Evolutionary conservation across 1,140 invertebrate genomes (phyloP), one percentile per base, ranked within the genome.

Genomic region (Brachionus rubens): DNA sequence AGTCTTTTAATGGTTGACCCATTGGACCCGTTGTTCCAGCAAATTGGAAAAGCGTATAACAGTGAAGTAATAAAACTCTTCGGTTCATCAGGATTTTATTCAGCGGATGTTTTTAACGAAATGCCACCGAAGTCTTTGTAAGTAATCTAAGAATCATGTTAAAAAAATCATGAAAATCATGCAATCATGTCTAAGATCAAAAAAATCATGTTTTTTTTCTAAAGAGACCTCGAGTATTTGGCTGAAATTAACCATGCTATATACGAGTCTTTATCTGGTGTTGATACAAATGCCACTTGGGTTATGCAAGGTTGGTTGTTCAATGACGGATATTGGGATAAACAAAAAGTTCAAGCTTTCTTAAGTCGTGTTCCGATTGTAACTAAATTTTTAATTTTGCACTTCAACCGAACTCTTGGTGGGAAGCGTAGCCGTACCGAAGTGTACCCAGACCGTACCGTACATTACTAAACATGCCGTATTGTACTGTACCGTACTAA

Each of bases 101-200:
- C 90, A 79, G 90, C 90, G 72, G 94, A 98, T 84, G 90, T 92
- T 0, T 96, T 96, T 80, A 98, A 98, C 82, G 94, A 98, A 84
- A 90, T 93, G 80, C 85, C 86, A 26, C 91, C 93, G 7, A 72
- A 47, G 65, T 81, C 78, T n/a, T 36, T 9, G 33, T 36, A 36
- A 21, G 59, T 43, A 65, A 33, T 33, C 33, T 10, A 43, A 21
- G 43, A 43, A 65, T 43, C n/a, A n/a, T n/a, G n/a, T n/a, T n/a
- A n/a, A n/a, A n/a, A n/a, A n/a, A n/a, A n/a, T n/a, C n/a, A n/a
- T n/a, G n/a, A n/a, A n/a, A n/a, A n/a, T n/a, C n/a, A n/a, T n/a
- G n/a, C n/a, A 36, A 36, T 24, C 5, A 14, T 21, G 24, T 30
- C 1, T 30, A n/a, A 24, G 9, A 14, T 43, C 14, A 3, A 85